phyloP scores from a whole-genome alignment of 2,888 invertebrate genomes.

The Hirtodrosophila alboralis region DNA sequence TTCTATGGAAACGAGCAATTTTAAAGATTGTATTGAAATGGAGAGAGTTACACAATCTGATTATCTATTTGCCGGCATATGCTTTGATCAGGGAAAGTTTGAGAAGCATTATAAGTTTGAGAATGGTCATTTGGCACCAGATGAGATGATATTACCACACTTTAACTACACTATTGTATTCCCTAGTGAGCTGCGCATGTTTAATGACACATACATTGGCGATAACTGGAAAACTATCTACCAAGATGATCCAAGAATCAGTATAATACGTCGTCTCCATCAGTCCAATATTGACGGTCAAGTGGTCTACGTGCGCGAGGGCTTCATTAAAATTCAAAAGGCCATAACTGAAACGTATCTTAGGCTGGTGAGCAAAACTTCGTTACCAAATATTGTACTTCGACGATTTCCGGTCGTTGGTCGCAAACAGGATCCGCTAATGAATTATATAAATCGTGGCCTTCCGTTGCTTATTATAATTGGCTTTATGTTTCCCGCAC shows the following conservation, averaged over 20 bases:
- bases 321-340: slow-evolving; percentile 87
- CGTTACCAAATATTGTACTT: slow-evolving; percentile 44
- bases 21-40: slow-evolving; percentile 27
- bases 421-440: slow-evolving; percentile 87
- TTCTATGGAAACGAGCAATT: slow-evolving; percentile 15
- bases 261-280: slow-evolving; percentile 20
- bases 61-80: slow-evolving; percentile 63
- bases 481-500: slow-evolving; percentile 90
- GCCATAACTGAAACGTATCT: slow-evolving; percentile 84
- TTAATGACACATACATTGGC: slow-evolving; percentile 29
- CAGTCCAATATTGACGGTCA: slow-evolving; percentile 85
- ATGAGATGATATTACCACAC: neutral
- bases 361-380: neutral
- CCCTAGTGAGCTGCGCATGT: slow-evolving; percentile 68
- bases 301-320: slow-evolving; percentile 85
- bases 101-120: slow-evolving; percentile 38
- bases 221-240: slow-evolving; percentile 67
- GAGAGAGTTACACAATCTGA: slow-evolving; percentile 23
- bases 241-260: slow-evolving; percentile 26
- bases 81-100: slow-evolving; percentile 86
- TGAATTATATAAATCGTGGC: slow-evolving; percentile 87
- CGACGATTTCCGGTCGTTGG: slow-evolving; percentile 77
- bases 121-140: neutral
- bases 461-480: slow-evolving; percentile 90
- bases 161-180: slow-evolving; percentile 59